Percentiles rank a stretch among this genome's conserved stretches.
Evolutionary conservation across 2,888 invertebrate species (phyloP).

Genomic region (Antheraea yamamai): DNA sequence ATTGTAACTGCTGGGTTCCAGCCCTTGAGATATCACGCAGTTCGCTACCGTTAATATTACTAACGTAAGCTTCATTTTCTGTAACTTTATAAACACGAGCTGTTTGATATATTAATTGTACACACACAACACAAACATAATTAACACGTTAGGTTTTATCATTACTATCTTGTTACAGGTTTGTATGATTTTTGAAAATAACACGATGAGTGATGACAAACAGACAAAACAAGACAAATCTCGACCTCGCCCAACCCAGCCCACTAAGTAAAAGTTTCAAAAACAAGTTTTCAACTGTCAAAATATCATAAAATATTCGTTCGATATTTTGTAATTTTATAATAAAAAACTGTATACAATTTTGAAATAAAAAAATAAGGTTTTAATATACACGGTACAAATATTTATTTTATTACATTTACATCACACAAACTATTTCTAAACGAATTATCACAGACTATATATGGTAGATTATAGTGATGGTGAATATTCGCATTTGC

Average conservation of each 20-base stretch:
- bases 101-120: background rate
- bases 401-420: too few relatives aligned
- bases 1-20: constrained; percentile 58
- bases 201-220: constrained; percentile 47
- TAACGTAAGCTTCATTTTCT: constrained; percentile 63
- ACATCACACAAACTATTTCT: too few relatives aligned
- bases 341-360: too few relatives aligned
- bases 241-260: constrained; percentile 51
- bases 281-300: background rate
- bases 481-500: too few relatives aligned
- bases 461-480: too few relatives aligned
- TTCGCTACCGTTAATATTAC: constrained; percentile 55
- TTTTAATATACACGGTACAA: too few relatives aligned
- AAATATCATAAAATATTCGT: too few relatives aligned
- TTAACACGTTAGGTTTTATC: constrained; percentile 29
- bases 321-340: too few relatives aligned
- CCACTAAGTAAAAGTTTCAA: background rate
- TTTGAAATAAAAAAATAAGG: too few relatives aligned
- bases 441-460: too few relatives aligned
- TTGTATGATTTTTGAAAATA: constrained; percentile 47
- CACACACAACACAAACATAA: background rate
- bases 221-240: constrained; percentile 30
- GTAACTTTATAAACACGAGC: constrained; percentile 27
- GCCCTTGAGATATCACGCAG: constrained; percentile 59
- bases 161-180: constrained; percentile 33